These are phyloP conservation scores for Pseudomyrmex flavicornis DNA, from an alignment of 1,140 invertebrate genomes.

Conservation along the genomic window DNA sequence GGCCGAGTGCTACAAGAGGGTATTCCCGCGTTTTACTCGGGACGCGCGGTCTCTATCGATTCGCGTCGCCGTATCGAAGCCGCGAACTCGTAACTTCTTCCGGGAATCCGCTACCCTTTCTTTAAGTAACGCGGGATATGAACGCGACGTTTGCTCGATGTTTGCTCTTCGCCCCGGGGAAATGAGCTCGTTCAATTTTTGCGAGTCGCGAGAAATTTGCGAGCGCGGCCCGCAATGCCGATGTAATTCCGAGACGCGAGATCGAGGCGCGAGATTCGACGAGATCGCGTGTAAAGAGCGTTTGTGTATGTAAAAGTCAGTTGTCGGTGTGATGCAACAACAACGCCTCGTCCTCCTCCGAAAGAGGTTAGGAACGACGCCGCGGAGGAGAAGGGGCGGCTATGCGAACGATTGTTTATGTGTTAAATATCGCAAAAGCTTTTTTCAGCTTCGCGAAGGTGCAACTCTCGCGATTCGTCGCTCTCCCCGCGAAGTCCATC, in stretches of 20 bases:
- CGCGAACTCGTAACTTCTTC: conserved; percentile 57
- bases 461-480: background rate
- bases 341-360: background rate
- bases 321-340: conserved; percentile 7
- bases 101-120: conserved; percentile 57
- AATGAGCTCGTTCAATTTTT: conserved; percentile 24
- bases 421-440: background rate
- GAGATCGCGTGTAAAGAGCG: conserved; percentile 39
- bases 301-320: conserved; percentile 15
- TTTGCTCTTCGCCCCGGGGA: conserved; percentile 23
- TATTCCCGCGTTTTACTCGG: conserved; percentile 33
- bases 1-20: background rate
- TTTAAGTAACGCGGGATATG: conserved; percentile 54
- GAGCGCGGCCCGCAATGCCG: conserved; percentile 2
- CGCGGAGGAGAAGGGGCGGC: no score
- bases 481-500: background rate
- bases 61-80: conserved; percentile 54
- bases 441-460: conserved; percentile 2
- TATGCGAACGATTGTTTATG: conserved; percentile 25
- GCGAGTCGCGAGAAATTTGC: conserved; percentile 35
- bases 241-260: conserved; percentile 23
- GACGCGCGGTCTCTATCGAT: conserved; percentile 65
- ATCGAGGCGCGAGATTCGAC: conserved; percentile 43
- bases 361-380: background rate
- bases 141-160: conserved; percentile 13